Evolutionary conservation across 2,797 vertebrate species (phyloP), one percentile per base, ranked within the genome.

Genomic region (Chrosomus eos): DNA sequence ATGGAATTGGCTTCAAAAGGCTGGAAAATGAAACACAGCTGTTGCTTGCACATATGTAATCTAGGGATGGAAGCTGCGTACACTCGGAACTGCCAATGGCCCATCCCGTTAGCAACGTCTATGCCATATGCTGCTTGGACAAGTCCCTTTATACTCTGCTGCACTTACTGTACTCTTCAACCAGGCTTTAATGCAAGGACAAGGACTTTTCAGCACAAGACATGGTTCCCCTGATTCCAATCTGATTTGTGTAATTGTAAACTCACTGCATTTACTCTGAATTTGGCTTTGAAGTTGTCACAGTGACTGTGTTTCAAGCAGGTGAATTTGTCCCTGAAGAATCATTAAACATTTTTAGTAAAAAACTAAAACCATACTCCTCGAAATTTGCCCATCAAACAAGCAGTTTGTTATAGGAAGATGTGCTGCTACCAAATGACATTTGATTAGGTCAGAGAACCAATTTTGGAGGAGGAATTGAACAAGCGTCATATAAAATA

Each of bases 1-100:
- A n/a, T 14, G 40, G 48, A 76, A 19, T 77, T 68, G 62, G 48
- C 26, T 84, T 70, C 23, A 45, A 43, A 77, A 33, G 62, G 7
- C 48, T 70, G 23, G 48, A 40, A 38, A 31, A 68, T 70, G 66
- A 68, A 83, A 76, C 58, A 70, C 83, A 80, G 40, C 66, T 85
- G 76, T 60, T 79, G 64, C 48, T 48, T 72, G 51, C 48, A 71
- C 8, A 60, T 79, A 60, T 84, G 38, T 60, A 72, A 28, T 48
- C 33, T 11, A 70, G 62, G 38, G 33, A 77, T 68, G 10, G 48
- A 58, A 58, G 38, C 55, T 72, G 55, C 48, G 28, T 55, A 60
- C 67, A 72, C 58, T 64, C 11, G n/a, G 60, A 45, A 18, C 58
- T 51, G 74, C 74, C 82, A 78, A 60, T 13, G 64, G 64, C 64